These are phyloP conservation scores for Diplodus puntazzo DNA, from an alignment of 2,797 vertebrate genomes.

Conservation along the genomic window DNA sequence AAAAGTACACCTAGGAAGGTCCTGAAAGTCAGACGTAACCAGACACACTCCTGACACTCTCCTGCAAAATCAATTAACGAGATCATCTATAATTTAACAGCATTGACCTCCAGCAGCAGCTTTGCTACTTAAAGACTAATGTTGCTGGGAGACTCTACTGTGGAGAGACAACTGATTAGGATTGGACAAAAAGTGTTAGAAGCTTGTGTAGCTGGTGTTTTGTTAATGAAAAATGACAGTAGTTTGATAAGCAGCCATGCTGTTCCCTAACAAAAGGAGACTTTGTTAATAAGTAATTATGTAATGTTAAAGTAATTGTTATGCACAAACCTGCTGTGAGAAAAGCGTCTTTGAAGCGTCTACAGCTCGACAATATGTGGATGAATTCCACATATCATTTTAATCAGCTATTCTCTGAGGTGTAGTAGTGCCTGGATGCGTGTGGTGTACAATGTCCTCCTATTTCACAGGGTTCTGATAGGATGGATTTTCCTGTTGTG, in stretches of 20 bases:
- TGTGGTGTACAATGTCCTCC: neutral
- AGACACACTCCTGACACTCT: slow-evolving; percentile 73
- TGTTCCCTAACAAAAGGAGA: neutral
- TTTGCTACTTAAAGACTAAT: slow-evolving; percentile 46
- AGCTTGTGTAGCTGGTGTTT: neutral
- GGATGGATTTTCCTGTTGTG: slow-evolving; percentile 16
- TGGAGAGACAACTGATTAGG: neutral
- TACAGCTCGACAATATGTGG: neutral
- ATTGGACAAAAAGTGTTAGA: neutral
- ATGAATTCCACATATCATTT: neutral
- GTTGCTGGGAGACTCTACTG: neutral
- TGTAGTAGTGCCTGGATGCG: neutral
- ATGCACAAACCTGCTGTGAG: neutral
- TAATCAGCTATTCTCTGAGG: neutral
- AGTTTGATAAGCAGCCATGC: neutral
- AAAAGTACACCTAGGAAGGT: slow-evolving; percentile 17
- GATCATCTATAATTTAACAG: slow-evolving; percentile 80
- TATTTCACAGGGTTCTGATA: slow-evolving; percentile 11
- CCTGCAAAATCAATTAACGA: slow-evolving; percentile 79
- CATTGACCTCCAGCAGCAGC: slow-evolving; percentile 70
- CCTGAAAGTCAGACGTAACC: slow-evolving; percentile 68
- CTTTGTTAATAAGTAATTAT: no score
- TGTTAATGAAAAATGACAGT: neutral
- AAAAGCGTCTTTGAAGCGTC: neutral
- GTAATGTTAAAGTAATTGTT: neutral